A percentile compares a stretch with the other conserved stretches of the same genome.
phyloP scores from a whole-genome alignment of 1,140 invertebrate genomes.

The Helicorthomorpha holstii region DNA sequence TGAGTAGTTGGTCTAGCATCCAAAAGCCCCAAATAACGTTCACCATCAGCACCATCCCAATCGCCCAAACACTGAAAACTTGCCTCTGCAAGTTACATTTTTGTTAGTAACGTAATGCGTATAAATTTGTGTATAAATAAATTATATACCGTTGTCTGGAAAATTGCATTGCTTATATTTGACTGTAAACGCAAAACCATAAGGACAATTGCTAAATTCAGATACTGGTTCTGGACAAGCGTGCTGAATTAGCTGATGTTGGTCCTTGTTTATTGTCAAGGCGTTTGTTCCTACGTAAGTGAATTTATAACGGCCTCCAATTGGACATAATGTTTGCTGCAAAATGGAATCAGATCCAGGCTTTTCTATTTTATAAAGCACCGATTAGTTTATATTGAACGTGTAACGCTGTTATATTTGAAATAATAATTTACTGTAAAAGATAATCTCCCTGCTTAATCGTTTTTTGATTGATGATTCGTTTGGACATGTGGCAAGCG shows the following conservation, averaged over 20 bases:
- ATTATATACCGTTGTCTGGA: slow-evolving; percentile 30
- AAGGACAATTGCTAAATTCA: slow-evolving; percentile 42
- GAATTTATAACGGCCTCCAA: slow-evolving; percentile 43
- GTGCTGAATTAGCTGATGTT: too few species aligned
- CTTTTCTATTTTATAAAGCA: slow-evolving; percentile 2
- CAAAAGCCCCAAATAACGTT: slow-evolving; percentile 41
- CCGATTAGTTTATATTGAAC: neutral
- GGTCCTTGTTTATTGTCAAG: too few species aligned
- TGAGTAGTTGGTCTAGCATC: slow-evolving; percentile 30
- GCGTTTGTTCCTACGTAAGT: slow-evolving; percentile 36
- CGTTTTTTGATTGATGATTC: slow-evolving; percentile 26
- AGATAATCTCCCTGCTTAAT: slow-evolving; percentile 28
- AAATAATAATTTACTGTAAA: slow-evolving; percentile 30
- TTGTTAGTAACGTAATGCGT: too few species aligned
- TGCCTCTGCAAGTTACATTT: slow-evolving; percentile 33
- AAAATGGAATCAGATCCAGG: slow-evolving; percentile 23
- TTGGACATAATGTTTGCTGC: slow-evolving; percentile 43
- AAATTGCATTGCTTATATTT: slow-evolving; percentile 38
- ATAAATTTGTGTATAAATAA: neutral
- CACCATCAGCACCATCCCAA: slow-evolving; percentile 38
- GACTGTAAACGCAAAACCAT: slow-evolving; percentile 38
- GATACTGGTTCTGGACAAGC: slow-evolving; percentile 38
- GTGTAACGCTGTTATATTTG: neutral
- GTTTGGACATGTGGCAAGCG: slow-evolving; percentile 37
- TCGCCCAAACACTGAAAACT: slow-evolving; percentile 47